Conservation (phyloP, 1,140 invertebrate genomes). For the Reticulitermes speratus region DNA sequence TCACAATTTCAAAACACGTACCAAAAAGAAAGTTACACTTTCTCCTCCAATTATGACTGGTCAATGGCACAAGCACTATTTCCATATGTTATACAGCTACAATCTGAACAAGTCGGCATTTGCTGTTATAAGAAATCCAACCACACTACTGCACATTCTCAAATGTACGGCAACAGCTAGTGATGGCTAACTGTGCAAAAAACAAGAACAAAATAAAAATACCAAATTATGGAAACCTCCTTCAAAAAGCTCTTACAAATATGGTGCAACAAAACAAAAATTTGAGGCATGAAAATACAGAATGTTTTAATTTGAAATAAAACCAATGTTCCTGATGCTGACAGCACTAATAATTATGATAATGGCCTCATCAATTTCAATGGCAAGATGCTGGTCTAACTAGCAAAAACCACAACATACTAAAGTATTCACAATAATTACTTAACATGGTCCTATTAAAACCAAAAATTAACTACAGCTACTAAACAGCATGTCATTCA, state of each 20-base stretch:
- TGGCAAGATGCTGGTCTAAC: not conserved
- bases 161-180: not conserved
- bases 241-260: not conserved
- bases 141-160: not conserved
- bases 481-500: not conserved
- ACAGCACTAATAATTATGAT: not conserved
- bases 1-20: not conserved
- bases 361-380: not conserved
- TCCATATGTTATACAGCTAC: not conserved
- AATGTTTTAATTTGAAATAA: not conserved
- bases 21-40: not conserved
- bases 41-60: not conserved
- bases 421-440: not conserved
- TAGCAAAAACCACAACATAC: not conserved
- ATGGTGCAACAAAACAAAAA: not conserved
- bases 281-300: not conserved
- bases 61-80: not conserved
- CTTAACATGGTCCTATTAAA: not conserved
- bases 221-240: not conserved
- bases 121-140: not conserved
- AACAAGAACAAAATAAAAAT: not conserved
- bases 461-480: not conserved
- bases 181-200: not conserved
- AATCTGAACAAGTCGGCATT: not conserved
- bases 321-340: not conserved